phyloP scores from a whole-genome alignment of 2,113 vertebrate genomes.

The Sinocyclocheilus maitianheensis region DNA sequence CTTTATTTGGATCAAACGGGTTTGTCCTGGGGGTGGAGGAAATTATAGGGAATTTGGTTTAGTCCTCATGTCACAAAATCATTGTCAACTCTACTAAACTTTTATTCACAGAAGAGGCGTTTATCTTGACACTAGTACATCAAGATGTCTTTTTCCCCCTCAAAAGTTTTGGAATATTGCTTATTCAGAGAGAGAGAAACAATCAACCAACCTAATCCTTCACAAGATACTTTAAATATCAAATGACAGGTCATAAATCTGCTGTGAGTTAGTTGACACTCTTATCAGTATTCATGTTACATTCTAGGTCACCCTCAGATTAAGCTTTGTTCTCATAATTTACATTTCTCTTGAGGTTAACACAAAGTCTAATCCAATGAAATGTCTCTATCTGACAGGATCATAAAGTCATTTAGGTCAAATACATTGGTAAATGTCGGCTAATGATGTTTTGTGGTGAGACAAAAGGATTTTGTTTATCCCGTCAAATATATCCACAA shows the following conservation, averaged over 20 bases:
- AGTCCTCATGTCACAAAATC: too few species aligned
- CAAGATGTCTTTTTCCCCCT: not conserved
- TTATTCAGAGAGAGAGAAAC: too few species aligned
- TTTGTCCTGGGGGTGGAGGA: not conserved
- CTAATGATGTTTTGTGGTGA: slow-evolving; percentile 18
- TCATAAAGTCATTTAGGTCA: slow-evolving; percentile 26
- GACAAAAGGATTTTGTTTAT: slow-evolving; percentile 15
- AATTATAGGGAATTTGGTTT: not conserved
- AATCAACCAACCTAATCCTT: not conserved
- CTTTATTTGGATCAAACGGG: not conserved
- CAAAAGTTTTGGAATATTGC: not conserved
- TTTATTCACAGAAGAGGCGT: not conserved
- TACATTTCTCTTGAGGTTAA: slow-evolving; percentile 49
- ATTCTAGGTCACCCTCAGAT: slow-evolving; percentile 60
- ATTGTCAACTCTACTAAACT: not conserved
- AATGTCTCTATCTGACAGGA: slow-evolving; percentile 17
- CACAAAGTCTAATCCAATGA: slow-evolving; percentile 53
- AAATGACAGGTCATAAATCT: not conserved
- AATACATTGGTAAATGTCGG: slow-evolving; percentile 16
- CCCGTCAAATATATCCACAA: not conserved
- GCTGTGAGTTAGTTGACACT: slow-evolving; percentile 13
- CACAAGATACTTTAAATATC: not conserved
- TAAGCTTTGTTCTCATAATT: slow-evolving; percentile 57
- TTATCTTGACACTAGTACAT: not conserved
- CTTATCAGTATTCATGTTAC: slow-evolving; percentile 2